Percentiles rank a stretch among this genome's conserved stretches.
Conservation (phyloP, 2,797 vertebrate species). For the Malacoctenus gilli region DNA sequence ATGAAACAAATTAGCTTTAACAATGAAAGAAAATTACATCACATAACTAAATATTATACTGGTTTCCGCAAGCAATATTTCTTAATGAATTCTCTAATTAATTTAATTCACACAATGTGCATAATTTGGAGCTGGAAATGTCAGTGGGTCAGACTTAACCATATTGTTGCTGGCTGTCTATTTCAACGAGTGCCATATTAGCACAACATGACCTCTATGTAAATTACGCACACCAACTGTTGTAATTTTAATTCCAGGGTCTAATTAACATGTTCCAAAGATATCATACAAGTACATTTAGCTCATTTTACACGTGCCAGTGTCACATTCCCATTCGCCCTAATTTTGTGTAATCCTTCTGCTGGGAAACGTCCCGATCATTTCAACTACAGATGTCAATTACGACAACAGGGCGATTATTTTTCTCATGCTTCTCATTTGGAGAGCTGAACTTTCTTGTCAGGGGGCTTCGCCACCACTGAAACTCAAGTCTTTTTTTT, state of each 20-base stretch:
- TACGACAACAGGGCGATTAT: constrained; percentile 26
- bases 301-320: constrained; percentile 68
- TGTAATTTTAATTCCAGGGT: constrained; percentile 79
- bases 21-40: constrained; percentile 92
- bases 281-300: constrained; percentile 74
- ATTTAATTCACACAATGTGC: constrained; percentile 93
- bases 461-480: constrained; percentile 27
- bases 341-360: constrained; percentile 55
- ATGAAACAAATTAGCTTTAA: constrained; percentile 93
- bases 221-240: constrained; percentile 82
- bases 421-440: constrained; percentile 22
- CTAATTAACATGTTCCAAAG: constrained; percentile 74
- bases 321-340: constrained; percentile 61
- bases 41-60: constrained; percentile 88
- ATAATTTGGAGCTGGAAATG: constrained; percentile 92
- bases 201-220: constrained; percentile 89
- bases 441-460: constrained; percentile 42
- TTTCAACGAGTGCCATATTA: constrained; percentile 87
- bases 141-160: constrained; percentile 87
- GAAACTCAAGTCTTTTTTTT: constrained; percentile 21
- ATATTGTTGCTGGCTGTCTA: constrained; percentile 85
- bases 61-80: constrained; percentile 87
- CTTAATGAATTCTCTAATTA: constrained; percentile 96
- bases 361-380: constrained; percentile 26
- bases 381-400: constrained; percentile 35